Evolutionary conservation across 2,888 invertebrate species (phyloP).

Genomic region (Antitype chi): DNA sequence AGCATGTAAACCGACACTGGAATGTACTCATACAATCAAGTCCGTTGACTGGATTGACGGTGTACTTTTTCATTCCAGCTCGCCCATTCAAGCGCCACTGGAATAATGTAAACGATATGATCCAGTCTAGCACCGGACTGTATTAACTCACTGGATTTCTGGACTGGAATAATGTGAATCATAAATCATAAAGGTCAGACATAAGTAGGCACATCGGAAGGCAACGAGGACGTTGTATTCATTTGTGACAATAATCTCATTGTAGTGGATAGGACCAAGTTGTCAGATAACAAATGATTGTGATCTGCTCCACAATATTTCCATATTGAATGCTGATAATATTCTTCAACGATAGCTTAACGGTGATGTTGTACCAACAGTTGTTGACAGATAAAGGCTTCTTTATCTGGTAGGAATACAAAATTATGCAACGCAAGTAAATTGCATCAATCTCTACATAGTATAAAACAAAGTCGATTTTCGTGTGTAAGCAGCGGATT

Average conservation of each 20-base stretch:
- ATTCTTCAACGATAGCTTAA: constrained; percentile 11
- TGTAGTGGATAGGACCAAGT: constrained; percentile 37
- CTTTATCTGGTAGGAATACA: background rate
- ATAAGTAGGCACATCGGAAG: constrained; percentile 43
- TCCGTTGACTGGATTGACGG: no score
- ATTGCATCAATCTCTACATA: background rate
- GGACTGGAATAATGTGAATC: no score
- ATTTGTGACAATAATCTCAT: constrained; percentile 52
- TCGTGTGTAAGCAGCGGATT: no score
- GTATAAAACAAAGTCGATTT: no score
- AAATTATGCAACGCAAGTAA: constrained; percentile 25
- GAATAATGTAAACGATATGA: no score
- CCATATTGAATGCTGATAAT: constrained; percentile 35
- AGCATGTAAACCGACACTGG: no score
- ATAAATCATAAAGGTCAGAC: constrained; percentile 38
- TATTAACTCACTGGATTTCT: no score
- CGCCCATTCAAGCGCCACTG: no score
- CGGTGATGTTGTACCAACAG: constrained; percentile 1
- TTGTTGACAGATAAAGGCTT: background rate
- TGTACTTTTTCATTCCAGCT: no score
- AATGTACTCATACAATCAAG: no score
- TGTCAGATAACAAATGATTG: constrained; percentile 50
- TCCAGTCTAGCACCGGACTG: no score
- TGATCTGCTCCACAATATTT: constrained; percentile 29
- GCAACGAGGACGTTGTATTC: constrained; percentile 33